phyloP scores from a whole-genome alignment of 2,113 vertebrate genomes.

The Mionectes macconnelli region DNA sequence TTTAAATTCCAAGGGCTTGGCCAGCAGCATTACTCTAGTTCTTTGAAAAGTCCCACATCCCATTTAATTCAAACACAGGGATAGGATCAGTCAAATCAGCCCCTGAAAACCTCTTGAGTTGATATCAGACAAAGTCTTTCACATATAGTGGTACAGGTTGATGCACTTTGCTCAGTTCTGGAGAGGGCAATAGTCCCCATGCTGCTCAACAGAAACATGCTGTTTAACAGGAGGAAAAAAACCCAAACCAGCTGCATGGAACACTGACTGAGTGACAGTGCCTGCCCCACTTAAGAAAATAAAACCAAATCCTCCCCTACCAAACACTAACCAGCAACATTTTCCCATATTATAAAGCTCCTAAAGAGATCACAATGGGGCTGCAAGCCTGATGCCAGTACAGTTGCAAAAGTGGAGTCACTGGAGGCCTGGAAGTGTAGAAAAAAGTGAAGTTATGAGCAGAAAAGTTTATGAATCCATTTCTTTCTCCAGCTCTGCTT shows the following conservation, averaged over 20 bases:
- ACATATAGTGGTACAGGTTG: fast-evolving
- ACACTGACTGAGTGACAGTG: neutral
- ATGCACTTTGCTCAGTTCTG: neutral
- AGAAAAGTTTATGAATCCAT: neutral
- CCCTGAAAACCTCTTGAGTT: neutral
- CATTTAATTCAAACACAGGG: neutral
- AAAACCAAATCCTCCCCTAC: neutral
- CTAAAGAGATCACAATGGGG: neutral
- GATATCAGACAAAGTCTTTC: neutral
- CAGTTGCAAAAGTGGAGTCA: neutral
- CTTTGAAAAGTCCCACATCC: neutral
- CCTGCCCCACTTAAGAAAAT: neutral
- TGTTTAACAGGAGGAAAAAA: neutral
- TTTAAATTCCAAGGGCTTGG: neutral
- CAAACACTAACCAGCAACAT: neutral
- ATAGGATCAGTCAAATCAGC: neutral
- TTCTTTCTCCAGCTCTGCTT: neutral
- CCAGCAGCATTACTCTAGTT: neutral
- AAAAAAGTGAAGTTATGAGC: neutral
- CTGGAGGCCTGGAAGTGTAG: neutral
- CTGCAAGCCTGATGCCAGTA: neutral
- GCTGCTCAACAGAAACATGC: neutral
- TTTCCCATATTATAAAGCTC: neutral
- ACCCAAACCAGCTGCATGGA: neutral
- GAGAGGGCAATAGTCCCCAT: neutral